Percentiles rank a stretch among this genome's conserved stretches.
Conservation (phyloP, 2,113 vertebrate genomes). For the Perognathus longimembris region DNA sequence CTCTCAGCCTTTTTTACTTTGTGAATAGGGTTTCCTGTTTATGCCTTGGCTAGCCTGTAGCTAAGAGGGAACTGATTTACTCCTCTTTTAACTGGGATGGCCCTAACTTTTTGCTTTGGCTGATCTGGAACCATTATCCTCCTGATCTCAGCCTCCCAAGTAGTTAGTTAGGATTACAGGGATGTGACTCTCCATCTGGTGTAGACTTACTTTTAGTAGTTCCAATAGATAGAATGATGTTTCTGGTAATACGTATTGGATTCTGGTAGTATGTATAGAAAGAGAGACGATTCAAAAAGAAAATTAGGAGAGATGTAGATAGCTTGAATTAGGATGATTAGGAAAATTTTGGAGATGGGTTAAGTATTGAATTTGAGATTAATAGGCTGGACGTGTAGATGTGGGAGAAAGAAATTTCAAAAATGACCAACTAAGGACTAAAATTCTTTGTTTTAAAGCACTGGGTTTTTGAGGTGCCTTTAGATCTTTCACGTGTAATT, state of each 20-base stretch:
- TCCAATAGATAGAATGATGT: background rate
- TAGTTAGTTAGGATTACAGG: too few species aligned
- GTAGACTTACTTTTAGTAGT: constrained; percentile 19
- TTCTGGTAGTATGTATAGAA: constrained; percentile 9
- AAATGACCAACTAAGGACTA: background rate
- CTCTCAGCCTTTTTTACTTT: too few species aligned
- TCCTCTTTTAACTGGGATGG: too few species aligned
- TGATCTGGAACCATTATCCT: too few species aligned
- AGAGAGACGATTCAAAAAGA: background rate
- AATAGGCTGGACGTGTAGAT: background rate
- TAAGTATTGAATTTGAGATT: constrained; percentile 1
- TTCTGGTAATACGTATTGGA: background rate
- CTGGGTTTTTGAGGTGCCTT: constrained; percentile 6
- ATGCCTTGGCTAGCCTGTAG: too few species aligned
- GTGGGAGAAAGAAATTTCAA: constrained; percentile 18
- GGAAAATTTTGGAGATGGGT: background rate
- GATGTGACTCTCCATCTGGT: too few species aligned
- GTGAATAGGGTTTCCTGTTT: too few species aligned
- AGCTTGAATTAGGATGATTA: background rate
- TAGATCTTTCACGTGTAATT: constrained; percentile 15
- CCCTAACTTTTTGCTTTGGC: too few species aligned
- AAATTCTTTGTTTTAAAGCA: background rate
- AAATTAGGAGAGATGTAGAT: background rate
- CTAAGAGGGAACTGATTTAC: too few species aligned
- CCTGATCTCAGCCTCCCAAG: too few species aligned